A percentile compares a stretch with the other conserved stretches of the same genome.
phyloP scores from a whole-genome alignment of 2,888 invertebrate species.

The Adelognathus sp. region DNA sequence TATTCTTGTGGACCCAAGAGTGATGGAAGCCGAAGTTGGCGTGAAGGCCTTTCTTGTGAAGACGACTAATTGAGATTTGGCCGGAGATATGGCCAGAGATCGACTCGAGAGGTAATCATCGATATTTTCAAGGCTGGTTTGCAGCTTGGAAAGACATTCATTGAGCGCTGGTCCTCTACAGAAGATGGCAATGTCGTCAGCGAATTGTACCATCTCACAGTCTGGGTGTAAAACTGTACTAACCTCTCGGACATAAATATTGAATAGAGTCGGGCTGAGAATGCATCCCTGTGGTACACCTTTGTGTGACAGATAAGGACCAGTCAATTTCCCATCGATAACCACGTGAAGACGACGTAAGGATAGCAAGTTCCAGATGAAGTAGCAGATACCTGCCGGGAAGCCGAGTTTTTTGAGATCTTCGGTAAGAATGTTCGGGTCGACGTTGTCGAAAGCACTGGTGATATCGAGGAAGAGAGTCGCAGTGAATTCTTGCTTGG shows the following conservation, averaged over 20 bases:
- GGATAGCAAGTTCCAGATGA: constrained; percentile 29
- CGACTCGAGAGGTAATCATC: not conserved
- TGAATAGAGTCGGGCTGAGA: constrained; percentile 15
- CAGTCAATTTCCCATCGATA: not conserved
- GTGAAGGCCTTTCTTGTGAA: not conserved
- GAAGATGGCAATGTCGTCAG: not conserved
- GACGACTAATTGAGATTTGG: not conserved
- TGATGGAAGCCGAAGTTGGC: not conserved
- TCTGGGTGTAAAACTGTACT: too few species aligned
- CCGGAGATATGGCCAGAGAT: not conserved
- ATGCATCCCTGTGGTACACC: constrained; percentile 30
- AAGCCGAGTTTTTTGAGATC: not conserved
- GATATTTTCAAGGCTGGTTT: not conserved
- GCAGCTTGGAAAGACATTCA: not conserved
- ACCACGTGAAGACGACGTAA: not conserved
- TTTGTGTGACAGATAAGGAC: not conserved
- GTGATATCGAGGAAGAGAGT: constrained; percentile 26
- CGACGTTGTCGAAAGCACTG: constrained; percentile 33
- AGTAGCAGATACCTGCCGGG: not conserved
- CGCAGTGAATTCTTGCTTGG: not conserved
- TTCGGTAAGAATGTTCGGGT: not conserved
- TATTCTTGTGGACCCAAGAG: not conserved
- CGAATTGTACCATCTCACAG: not conserved
- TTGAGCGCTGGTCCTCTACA: not conserved
- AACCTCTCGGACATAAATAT: not conserved